Evolutionary conservation across 2,888 invertebrate genomes (phyloP), one percentile per base, ranked within the genome.

Genomic region (Epirrhoe alternata): DNA sequence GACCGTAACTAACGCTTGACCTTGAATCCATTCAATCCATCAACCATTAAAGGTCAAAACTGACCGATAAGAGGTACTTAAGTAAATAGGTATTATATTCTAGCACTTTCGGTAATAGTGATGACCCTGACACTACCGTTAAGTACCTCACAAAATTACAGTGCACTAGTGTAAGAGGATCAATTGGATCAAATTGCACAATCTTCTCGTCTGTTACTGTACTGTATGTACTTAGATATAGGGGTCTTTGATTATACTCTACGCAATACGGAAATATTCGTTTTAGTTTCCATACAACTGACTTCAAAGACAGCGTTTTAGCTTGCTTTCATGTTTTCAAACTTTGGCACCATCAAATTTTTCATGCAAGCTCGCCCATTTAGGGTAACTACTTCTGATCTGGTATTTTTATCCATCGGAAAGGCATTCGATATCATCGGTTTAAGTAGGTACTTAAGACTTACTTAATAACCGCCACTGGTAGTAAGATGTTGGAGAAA

Each of bases 401-500:
- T 24, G 3, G 24, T 24, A 24, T 24, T 24, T 24, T 24, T 2
- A 24, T 24, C n/a, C 3, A 24, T 2, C 33, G 33, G 5, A 33
- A 33, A 33, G 33, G 1, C 24, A 24, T 24, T 24, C 1, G 24
- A 24, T 24, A 24, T 3, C 3, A 2, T 24, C 24, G 24, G 3
- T 24, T 2, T 24, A 1, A 3, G 24, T 35, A 10, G 38, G 35
- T 35, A 38, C 38, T 38, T 38, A 38, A 0, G 10, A 8, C 90
- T 84, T 74, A 94, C 94, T 89, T 94, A 70, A 94, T 94, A 38
- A 94, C 85, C 0, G 88, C 77, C 2, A 87, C 92, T 1, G 94
- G 94, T 8, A 94, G 78, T 68, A 94, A 94, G 63, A 94, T 85
- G 61, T 93, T 94, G 8, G 94, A 94, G 73, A 94, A 80, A 59